Base-by-base conservation (phyloP, 1,140 invertebrate species). In the Akabosia matsudoensis region DNA sequence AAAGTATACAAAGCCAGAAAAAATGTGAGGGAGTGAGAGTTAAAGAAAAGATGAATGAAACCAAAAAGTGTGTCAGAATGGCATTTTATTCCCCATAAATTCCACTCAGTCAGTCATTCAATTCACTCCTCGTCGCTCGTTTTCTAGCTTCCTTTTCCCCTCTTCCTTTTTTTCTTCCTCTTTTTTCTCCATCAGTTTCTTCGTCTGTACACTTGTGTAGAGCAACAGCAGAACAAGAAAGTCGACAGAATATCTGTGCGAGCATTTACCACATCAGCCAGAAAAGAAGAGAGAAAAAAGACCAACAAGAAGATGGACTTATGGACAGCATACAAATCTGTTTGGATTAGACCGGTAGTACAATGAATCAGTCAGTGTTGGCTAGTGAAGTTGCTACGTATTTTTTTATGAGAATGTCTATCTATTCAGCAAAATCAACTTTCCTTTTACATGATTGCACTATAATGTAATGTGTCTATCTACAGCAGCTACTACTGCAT, bases 1-100 rank as follows among this genome's bases (percentile, higher is more conserved):
- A n/a, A n/a, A n/a, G n/a, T n/a, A 18, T 45, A 18, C 37, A 45
- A 45, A 18, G 7, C 7, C 7, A 61, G n/a, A 61, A 4, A 61
- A 61, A 24, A n/a, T 61, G 14, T 14, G 54, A 61, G 54, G 24
- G 24, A 61, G 54, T 13, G 28, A 67, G n/a, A 30, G 30, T n/a
- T n/a, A 67, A n/a, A 31, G 61, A 30, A 67, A 67, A 67, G 61
- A 67, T 67, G 61, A 67, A 67, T 67, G 61, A 67, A 67, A 67
- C 61, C 61, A 67, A 67, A 67, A 67, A 67, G 61, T 67, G 61
- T 67, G 61, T 67, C 61, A 67, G 61, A 67, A 67, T 67, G 61
- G 61, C 61, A 67, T 67, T 67, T 67, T 67, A 67, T 67, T 67
- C 61, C 61, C 61, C 61, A 67, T 67, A 67, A 67, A 67, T 67